phyloP scores from a whole-genome alignment of 2,888 invertebrate species.

The Colostygia pectinataria region DNA sequence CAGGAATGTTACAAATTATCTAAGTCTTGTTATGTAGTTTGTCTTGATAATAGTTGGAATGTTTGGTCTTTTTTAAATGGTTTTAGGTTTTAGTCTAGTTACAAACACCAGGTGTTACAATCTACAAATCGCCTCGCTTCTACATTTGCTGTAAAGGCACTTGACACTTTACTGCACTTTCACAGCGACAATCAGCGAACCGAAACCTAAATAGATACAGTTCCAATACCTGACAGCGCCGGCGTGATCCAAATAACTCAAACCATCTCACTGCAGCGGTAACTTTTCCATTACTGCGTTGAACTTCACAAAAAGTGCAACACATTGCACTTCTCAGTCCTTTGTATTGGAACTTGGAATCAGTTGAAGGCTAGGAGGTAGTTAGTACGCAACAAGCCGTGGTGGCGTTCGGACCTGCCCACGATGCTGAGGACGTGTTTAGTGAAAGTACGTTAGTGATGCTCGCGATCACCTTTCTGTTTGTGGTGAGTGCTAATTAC shows the following conservation, averaged over 20 bases:
- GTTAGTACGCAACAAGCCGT: conserved; percentile 66
- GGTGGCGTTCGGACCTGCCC: conserved; percentile 56
- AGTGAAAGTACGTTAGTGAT: conserved; percentile 80
- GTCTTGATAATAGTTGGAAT: too few relatives aligned
- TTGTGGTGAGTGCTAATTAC: conserved; percentile 80
- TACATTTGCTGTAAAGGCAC: too few relatives aligned
- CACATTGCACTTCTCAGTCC: conserved; percentile 59
- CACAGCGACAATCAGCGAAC: conserved; percentile 9
- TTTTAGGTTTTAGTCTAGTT: too few relatives aligned
- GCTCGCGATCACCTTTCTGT: conserved; percentile 77
- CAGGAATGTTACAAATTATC: too few relatives aligned
- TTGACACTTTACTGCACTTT: conserved; percentile 7
- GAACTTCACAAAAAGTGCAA: conserved; percentile 52
- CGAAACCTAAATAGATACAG: conserved; percentile 9
- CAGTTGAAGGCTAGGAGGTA: conserved; percentile 25
- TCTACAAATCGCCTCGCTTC: too few relatives aligned
- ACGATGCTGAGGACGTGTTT: conserved; percentile 64
- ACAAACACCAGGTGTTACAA: too few relatives aligned
- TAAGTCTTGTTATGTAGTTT: too few relatives aligned
- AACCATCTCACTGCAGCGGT: conserved; percentile 47
- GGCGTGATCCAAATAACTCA: conserved; percentile 35
- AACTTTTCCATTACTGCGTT: conserved; percentile 58
- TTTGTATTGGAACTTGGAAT: conserved; percentile 69
- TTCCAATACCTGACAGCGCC: conserved; percentile 27
- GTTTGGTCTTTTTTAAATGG: too few relatives aligned